Evolutionary conservation across 2,113 vertebrate species (phyloP).

Genomic region (Ceyx cyanopectus): DNA sequence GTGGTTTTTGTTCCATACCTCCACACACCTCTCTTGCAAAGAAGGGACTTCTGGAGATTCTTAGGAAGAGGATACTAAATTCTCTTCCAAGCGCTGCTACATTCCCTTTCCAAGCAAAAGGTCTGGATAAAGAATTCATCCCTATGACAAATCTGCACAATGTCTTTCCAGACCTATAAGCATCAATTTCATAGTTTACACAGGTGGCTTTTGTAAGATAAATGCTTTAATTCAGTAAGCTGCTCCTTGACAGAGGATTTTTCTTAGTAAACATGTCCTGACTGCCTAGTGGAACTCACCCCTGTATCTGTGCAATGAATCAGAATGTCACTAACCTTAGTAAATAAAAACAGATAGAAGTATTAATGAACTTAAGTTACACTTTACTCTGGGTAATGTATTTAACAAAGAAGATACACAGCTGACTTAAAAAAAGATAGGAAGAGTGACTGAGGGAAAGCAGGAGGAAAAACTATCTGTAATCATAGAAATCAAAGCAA

Average conservation of each 20-base stretch:
- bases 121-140: background rate
- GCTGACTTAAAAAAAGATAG: background rate
- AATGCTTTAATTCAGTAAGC: background rate
- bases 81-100: background rate
- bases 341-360: background rate
- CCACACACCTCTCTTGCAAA: background rate
- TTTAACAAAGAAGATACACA: background rate
- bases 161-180: background rate
- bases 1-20: background rate
- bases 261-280: background rate
- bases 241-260: background rate
- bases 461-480: background rate
- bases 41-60: background rate
- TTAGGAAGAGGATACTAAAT: background rate
- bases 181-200: background rate
- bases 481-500: background rate
- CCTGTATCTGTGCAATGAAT: background rate
- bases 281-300: background rate
- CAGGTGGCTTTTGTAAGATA: background rate
- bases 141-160: background rate
- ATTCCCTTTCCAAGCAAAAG: background rate
- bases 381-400: too few species aligned
- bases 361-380: background rate
- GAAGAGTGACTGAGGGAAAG: background rate
- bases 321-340: background rate